Percentiles rank a stretch among this genome's conserved stretches.
Conservation (phyloP, 2,888 invertebrate genomes). For the Onchidella celtica region DNA sequence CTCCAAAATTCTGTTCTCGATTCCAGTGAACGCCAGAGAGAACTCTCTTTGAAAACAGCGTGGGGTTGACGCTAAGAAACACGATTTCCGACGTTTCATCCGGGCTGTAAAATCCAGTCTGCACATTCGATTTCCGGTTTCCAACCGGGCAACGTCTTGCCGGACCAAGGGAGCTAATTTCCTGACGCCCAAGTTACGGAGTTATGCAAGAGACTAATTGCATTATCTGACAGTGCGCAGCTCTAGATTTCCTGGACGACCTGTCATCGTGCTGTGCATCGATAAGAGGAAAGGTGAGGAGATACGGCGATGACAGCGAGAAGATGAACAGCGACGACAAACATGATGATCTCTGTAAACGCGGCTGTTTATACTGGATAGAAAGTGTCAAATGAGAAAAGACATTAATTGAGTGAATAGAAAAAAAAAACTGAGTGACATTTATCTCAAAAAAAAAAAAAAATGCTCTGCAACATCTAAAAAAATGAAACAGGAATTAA, state of each 20-base stretch:
- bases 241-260: neutral
- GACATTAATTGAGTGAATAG: neutral
- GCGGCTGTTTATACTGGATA: neutral
- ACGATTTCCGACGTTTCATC: conserved; percentile 35
- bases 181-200: conserved; percentile 31
- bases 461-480: too few relatives aligned
- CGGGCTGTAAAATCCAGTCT: conserved; percentile 36
- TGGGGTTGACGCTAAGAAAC: conserved; percentile 38
- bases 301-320: neutral
- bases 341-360: neutral
- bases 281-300: conserved; percentile 9
- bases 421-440: too few relatives aligned
- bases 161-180: conserved; percentile 43
- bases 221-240: conserved; percentile 23
- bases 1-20: too few relatives aligned
- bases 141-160: conserved; percentile 32
- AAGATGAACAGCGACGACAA: neutral
- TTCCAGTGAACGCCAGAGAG: too few relatives aligned
- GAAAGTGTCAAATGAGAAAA: neutral
- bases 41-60: neutral
- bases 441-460: too few relatives aligned
- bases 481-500: too few relatives aligned
- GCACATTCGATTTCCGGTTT: conserved; percentile 48
- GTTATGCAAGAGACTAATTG: conserved; percentile 44
- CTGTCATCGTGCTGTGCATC: neutral